Conservation (phyloP, 2,888 invertebrate species). For the Heteropelma amictum region DNA sequence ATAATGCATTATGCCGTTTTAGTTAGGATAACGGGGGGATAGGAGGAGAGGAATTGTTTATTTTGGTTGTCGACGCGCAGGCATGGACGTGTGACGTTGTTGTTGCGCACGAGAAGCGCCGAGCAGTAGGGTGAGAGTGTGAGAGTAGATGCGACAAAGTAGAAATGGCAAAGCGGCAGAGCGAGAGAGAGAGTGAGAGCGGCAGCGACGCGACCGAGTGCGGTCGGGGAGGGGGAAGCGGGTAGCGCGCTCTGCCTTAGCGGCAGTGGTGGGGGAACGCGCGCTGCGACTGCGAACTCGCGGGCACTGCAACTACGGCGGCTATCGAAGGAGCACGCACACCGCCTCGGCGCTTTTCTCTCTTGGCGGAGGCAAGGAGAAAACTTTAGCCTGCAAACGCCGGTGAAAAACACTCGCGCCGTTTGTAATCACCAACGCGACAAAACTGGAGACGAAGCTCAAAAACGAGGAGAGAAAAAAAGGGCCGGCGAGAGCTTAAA, state of each 20-base stretch:
- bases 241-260: conserved; percentile 17
- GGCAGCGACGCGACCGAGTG: neutral
- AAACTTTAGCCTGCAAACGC: conserved; percentile 19
- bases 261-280: conserved; percentile 44
- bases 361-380: neutral
- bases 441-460: too few relatives aligned
- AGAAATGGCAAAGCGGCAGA: conserved; percentile 22
- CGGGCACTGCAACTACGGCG: conserved; percentile 70
- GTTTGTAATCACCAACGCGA: too few relatives aligned
- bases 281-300: conserved; percentile 37
- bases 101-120: conserved; percentile 56
- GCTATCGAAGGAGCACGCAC: conserved; percentile 69
- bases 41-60: neutral
- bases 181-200: conserved; percentile 20
- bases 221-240: conserved; percentile 11
- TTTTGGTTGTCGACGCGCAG: conserved; percentile 51
- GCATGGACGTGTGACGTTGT: conserved; percentile 38
- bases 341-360: conserved; percentile 56
- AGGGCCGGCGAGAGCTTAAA: too few relatives aligned
- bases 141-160: conserved; percentile 30
- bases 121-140: conserved; percentile 26
- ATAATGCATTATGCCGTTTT: too few relatives aligned
- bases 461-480: neutral
- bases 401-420: conserved; percentile 27
- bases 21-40: too few relatives aligned